Percentiles rank a stretch among this genome's conserved stretches.
These are phyloP conservation scores for Amphipoea lucens DNA, from an alignment of 2,888 invertebrate genomes.

Conservation along the genomic window DNA sequence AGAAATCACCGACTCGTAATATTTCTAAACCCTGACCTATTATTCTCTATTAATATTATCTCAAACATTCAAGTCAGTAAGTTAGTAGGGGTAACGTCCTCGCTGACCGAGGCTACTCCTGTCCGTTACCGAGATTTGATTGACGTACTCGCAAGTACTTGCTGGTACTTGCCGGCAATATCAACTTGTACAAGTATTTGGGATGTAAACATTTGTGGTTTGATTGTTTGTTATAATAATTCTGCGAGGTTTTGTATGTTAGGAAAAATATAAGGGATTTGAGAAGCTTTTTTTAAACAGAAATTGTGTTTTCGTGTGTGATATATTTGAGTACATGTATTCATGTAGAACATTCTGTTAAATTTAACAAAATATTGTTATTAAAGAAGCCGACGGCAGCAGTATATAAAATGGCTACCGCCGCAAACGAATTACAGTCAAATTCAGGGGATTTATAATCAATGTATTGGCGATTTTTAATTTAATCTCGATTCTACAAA, in stretches of 20 bases:
- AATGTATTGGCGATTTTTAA: no score
- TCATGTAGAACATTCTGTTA: not conserved
- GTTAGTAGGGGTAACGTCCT: slow-evolving; percentile 56
- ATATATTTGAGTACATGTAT: not conserved
- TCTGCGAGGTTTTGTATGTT: not conserved
- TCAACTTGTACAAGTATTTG: slow-evolving; percentile 41
- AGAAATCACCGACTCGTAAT: not conserved
- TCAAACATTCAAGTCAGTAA: not conserved
- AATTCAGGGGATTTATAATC: no score
- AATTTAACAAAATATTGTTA: not conserved
- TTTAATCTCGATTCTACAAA: not conserved
- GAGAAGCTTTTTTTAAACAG: not conserved
- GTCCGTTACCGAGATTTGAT: slow-evolving; percentile 65
- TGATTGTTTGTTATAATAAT: slow-evolving; percentile 13
- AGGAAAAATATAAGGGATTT: not conserved
- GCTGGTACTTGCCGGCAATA: slow-evolving; percentile 28
- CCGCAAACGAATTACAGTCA: not conserved
- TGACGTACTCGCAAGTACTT: slow-evolving; percentile 58
- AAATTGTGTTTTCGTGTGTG: not conserved
- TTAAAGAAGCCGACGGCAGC: not conserved
- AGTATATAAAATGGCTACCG: not conserved
- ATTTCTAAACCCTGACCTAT: not conserved
- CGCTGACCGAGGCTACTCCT: slow-evolving; percentile 65
- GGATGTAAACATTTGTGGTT: slow-evolving; percentile 39
- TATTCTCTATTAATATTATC: not conserved